phyloP scores from a whole-genome alignment of 53 echinoderm and acorn worm genomes.

The Glandiceps talaboti region DNA sequence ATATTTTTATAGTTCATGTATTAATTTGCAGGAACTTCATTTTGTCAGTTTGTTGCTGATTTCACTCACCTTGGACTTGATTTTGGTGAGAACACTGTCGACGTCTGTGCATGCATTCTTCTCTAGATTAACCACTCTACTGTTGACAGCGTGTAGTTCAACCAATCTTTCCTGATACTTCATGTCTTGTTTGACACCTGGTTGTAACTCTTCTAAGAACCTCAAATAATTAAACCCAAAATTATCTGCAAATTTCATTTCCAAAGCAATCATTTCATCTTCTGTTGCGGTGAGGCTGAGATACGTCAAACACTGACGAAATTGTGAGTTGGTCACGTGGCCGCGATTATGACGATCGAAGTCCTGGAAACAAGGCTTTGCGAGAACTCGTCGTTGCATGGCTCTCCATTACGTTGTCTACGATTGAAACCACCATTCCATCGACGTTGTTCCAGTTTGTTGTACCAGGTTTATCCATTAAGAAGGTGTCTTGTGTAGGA shows the following conservation, averaged over 20 bases:
- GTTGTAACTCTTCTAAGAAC: slow-evolving; percentile 81
- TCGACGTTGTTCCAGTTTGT: slow-evolving; percentile 60
- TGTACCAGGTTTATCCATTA: slow-evolving; percentile 79
- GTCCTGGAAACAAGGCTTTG: slow-evolving; percentile 92
- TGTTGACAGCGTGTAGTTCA: slow-evolving; percentile 51
- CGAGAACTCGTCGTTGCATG: slow-evolving; percentile 65
- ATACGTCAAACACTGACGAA: slow-evolving; percentile 89
- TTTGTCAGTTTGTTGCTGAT: neutral
- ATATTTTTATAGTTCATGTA: too few relatives aligned
- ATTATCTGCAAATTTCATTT: slow-evolving; percentile 69
- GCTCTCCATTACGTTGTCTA: slow-evolving; percentile 50
- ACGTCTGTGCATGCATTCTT: slow-evolving; percentile 57
- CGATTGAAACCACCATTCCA: slow-evolving; percentile 2
- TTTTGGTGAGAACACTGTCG: slow-evolving; percentile 73
- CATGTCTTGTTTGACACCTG: slow-evolving; percentile 40
- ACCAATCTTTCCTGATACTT: slow-evolving; percentile 55
- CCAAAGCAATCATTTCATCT: slow-evolving; percentile 65
- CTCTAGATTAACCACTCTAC: slow-evolving; percentile 43
- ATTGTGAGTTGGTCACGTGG: slow-evolving; percentile 81
- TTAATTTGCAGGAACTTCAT: too few relatives aligned
- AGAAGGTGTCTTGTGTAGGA: slow-evolving; percentile 38
- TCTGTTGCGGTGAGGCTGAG: slow-evolving; percentile 71
- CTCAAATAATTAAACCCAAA: slow-evolving; percentile 81
- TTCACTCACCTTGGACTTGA: slow-evolving; percentile 69
- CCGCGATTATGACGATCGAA: slow-evolving; percentile 95